Base-by-base conservation (phyloP, 1,140 invertebrate species). In the Cydia strobilella region DNA sequence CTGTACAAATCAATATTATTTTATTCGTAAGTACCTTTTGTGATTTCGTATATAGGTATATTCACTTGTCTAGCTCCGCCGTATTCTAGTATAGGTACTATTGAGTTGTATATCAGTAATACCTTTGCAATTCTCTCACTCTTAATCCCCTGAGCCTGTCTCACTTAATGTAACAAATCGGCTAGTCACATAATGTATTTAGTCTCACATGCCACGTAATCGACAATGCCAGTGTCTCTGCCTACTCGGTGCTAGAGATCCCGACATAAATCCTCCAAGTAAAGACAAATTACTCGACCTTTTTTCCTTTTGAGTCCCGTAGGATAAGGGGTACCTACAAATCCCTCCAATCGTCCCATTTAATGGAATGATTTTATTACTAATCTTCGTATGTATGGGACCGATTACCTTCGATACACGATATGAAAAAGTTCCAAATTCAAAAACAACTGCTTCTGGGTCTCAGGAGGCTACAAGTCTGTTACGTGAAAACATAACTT, bases 261-360 rank as follows among this genome's bases (percentile, higher is more conserved):
- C 87, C 77, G 35, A 82, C 81, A 87, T 86, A 89, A 89, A 89
- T 87, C 84, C 83, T 81, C 77, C 75, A 84, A 86, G 84, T 88
- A 88, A 84, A 88, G 86, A 89, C 86, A 87, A 89, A 87, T 89
- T 84, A 84, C 84, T 82, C 77, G 78, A 85, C 86, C 87, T 86
- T 86, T 88, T 89, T 85, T 82, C 75, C 77, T 80, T 81, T 78
- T 80, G 79, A 82, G 78, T 84, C 81, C 78, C 79, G 74, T 74
- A 80, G 79, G 78, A 84, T 82, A 86, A 83, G 79, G 82, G 84
- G 79, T 80, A 80, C 81, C 75, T 65, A 78, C 76, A 84, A 83
- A 87, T 85, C 79, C 83, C 79, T 75, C 79, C 75, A 74, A 81
- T 78, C 83, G 79, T 76, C 80, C 77, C 81, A 77, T 87, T 86